phyloP scores from a whole-genome alignment of 2,113 vertebrate genomes.

The Progne subis region DNA sequence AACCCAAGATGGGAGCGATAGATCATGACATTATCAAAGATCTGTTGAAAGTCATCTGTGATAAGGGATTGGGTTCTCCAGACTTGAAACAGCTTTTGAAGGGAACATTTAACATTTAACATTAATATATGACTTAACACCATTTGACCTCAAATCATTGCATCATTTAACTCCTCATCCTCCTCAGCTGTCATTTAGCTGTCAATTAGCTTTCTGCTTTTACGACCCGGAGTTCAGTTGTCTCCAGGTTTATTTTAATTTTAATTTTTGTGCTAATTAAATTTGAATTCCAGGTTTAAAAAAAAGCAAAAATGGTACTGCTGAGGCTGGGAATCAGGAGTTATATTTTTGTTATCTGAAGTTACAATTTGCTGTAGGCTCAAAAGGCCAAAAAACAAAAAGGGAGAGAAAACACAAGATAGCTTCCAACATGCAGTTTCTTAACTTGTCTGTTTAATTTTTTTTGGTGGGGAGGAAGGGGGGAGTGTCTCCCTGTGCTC shows the following conservation, averaged over 20 bases:
- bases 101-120: too few species aligned
- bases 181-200: not conserved
- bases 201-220: constrained; percentile 16
- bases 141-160: not conserved
- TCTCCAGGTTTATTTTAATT: constrained; percentile 30
- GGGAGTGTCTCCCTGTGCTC: not conserved
- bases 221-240: not conserved
- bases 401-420: not conserved
- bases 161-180: not conserved
- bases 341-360: not conserved
- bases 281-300: constrained; percentile 25
- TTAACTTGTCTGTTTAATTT: not conserved
- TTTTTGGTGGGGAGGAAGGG: not conserved
- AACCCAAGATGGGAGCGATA: too few species aligned
- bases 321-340: not conserved
- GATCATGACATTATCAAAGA: too few species aligned
- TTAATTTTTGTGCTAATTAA: constrained; percentile 44
- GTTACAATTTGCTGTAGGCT: not conserved
- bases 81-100: too few species aligned
- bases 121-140: too few species aligned
- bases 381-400: not conserved
- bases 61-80: too few species aligned
- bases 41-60: too few species aligned
- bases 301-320: constrained; percentile 4
- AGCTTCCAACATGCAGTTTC: not conserved